Base-by-base conservation (phyloP, 2,113 vertebrate genomes). In the Alaudala cheleensis region DNA sequence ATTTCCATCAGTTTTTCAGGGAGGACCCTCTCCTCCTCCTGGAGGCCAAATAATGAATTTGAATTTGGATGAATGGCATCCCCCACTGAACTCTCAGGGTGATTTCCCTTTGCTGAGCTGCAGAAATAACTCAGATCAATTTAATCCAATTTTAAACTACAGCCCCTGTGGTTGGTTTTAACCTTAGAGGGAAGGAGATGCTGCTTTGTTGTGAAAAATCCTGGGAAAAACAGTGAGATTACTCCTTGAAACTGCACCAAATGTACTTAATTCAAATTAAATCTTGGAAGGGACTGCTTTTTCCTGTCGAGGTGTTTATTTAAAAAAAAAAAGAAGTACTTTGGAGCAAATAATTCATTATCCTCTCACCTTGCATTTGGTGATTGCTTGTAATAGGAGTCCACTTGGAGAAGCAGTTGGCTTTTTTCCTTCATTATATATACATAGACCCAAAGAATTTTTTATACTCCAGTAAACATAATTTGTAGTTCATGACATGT, bases 371-470 rank as follows among this genome's bases (percentile, higher is more conserved):
- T 95, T 95, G 47, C 37, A 28, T 73, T 94, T 93, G 92, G 70
- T 93, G 78, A 92, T 88, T 93, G 80, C 73, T 78, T 91, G 10
- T 73, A 93, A 33, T 71, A 93, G 92, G 70, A 92, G 95, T 89
- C 97, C 85, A 93, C 69, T 95, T 72, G 39, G 78, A 94, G 92
- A 50, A 92, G 69, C 61, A 85, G 61, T 94, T 94, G 94, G 66
- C 61, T 97, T 97, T 97, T 96, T 89, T 64, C 77, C 95, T 96
- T 98, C 93, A 96, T 98, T 97, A 95, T 76, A 24, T 92, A 96
- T 92, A 97, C 90, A 95, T 74, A 95, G 91, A 95, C 81, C 90
- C 92, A 72, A 94, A 92, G 87, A 87, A 78, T 53, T 93, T 96
- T 97, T 96, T 96, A 95, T 96, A 90, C 92, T 94, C 81, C 81